A percentile compares a stretch with the other conserved stretches of the same genome.
These are phyloP conservation scores for Flexamia atlantica DNA, from an alignment of 2,888 invertebrate species.

Conservation along the genomic window DNA sequence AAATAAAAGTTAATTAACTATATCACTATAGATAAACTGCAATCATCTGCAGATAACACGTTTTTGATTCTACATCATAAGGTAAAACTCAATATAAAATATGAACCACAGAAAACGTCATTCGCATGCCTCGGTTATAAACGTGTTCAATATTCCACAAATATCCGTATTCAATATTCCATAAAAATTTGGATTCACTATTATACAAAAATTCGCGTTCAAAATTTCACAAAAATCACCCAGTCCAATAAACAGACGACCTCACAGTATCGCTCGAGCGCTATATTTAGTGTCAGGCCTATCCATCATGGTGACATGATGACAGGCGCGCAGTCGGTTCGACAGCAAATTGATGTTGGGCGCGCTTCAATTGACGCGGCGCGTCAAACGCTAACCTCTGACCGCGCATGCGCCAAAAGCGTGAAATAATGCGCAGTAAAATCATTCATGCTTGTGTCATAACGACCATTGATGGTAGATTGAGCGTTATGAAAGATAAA, in stretches of 20 bases:
- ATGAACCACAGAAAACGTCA: no score
- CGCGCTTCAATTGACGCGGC: conserved; percentile 28
- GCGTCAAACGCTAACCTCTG: background rate
- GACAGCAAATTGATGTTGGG: background rate
- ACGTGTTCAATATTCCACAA: no score
- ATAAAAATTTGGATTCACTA: no score
- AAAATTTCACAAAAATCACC: background rate
- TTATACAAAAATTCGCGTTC: no score
- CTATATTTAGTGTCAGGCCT: background rate
- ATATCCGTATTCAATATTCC: no score
- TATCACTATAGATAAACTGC: no score
- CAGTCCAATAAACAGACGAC: background rate
- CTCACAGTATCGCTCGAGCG: background rate
- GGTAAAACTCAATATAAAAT: no score
- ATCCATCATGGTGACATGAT: background rate
- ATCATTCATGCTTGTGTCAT: background rate
- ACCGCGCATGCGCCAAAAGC: conserved; percentile 1
- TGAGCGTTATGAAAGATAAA: no score
- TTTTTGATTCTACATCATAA: no score
- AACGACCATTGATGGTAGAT: background rate
- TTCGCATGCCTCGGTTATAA: no score
- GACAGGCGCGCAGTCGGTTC: background rate
- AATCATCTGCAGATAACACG: no score
- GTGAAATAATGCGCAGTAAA: background rate
- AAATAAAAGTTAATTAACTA: no score